Evolutionary conservation across 2,888 invertebrate species (phyloP).

Genomic region (Andrena camellia): DNA sequence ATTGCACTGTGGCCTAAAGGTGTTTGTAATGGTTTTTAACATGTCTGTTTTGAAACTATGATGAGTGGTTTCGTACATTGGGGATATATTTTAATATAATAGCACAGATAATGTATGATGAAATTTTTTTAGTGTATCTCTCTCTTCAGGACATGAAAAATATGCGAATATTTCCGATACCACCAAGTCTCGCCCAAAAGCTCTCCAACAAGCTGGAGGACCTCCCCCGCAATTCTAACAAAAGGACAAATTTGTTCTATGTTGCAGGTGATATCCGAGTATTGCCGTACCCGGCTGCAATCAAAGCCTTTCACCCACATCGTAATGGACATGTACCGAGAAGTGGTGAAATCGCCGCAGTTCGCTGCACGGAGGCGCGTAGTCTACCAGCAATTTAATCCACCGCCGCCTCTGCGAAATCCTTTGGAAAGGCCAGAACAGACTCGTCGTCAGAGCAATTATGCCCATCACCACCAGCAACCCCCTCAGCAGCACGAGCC

Average conservation of each 20-base stretch:
- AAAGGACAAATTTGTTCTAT: not conserved
- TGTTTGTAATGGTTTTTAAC: too few relatives aligned
- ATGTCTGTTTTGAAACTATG: too few relatives aligned
- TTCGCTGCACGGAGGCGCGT: conserved; percentile 81
- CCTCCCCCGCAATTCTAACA: not conserved
- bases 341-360: conserved; percentile 84
- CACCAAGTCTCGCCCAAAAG: not conserved
- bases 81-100: too few relatives aligned
- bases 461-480: conserved; percentile 38
- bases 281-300: conserved; percentile 86
- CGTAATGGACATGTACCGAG: conserved; percentile 88
- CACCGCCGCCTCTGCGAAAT: conserved; percentile 48
- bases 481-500: conserved; percentile 39
- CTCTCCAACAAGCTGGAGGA: not conserved
- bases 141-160: too few relatives aligned
- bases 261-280: conserved; percentile 87
- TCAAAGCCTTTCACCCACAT: conserved; percentile 88
- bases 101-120: too few relatives aligned
- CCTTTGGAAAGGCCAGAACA: conserved; percentile 51
- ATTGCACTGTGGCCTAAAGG: not conserved
- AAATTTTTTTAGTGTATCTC: too few relatives aligned
- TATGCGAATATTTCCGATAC: too few relatives aligned
- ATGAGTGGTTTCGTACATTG: too few relatives aligned
- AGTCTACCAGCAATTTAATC: conserved; percentile 62
- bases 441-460: conserved; percentile 50